Evolutionary conservation across 2,888 invertebrate species (phyloP), one percentile per base, ranked within the genome.

Genomic region (Plagodis pulveraria): DNA sequence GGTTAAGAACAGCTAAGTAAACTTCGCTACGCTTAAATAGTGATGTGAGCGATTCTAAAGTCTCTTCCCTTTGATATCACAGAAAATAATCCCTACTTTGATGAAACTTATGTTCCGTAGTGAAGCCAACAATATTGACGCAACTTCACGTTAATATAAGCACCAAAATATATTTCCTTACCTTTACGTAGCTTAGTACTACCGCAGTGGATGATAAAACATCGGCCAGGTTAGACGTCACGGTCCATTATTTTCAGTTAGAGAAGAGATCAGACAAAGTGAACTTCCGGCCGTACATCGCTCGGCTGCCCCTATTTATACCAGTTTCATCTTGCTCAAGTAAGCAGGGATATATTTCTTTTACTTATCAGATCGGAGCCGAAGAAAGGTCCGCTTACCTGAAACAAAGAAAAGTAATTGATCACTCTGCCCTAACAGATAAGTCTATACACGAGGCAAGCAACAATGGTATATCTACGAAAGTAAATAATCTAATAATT

Each of bases 351-450:
- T 57, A 72, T 75, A 69, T 74, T 63, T 71, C 65, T 70, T 72
- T 68, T 74, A 81, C 80, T 79, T 78, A 78, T 77, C 77, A 70
- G 69, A 70, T 76, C 56, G 66, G 62, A 50, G 45, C 62, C 61
- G 67, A 50, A 64, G 70, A 70, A 67, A 70, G 69, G 72, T 77
- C 69, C 68, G 69, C 81, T 86, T 85, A 86, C 86, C 86, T 86
- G 85, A 71, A 86, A 84, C 78, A 83, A 84, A 80, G 70, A 77
- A 83, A 61, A 71, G 72, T 75, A 76, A 78, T 72, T 76, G 72
- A 79, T 76, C 72, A 78, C 70, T 71, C 64, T 58, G 58, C 69
- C 69, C 63, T 72, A 69, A 68, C 72, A 73, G 74, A 75, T 73
- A 70, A 70, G 56, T 64, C 56, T 56, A 62, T 66, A 67, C 62